Evolutionary conservation across 2,797 vertebrate genomes (phyloP).

Genomic region (Oreonectes daqikongensis): DNA sequence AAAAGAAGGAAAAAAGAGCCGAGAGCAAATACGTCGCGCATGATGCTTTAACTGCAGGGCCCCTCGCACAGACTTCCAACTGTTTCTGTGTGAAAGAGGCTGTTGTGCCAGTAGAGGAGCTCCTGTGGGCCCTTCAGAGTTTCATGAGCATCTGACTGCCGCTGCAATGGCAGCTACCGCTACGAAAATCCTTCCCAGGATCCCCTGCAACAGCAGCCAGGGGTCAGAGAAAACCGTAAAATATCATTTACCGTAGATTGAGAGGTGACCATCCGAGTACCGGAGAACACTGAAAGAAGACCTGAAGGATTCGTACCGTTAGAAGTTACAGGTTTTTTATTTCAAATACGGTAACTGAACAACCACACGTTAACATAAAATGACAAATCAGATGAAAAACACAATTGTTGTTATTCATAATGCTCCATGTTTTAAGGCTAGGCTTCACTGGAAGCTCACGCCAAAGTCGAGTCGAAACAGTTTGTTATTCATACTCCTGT

Average conservation of each 20-base stretch:
- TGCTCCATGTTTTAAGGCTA: constrained; percentile 66
- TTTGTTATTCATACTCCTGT: constrained; percentile 22
- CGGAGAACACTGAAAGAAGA: too few relatives aligned
- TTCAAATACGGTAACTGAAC: constrained; percentile 74
- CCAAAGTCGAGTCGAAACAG: constrained; percentile 11
- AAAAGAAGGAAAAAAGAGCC: constrained; percentile 52
- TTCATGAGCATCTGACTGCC: constrained; percentile 68
- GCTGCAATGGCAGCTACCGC: constrained; percentile 19
- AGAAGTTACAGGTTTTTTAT: constrained; percentile 72
- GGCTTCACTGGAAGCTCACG: constrained; percentile 60
- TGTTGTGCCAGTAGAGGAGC: constrained; percentile 72
- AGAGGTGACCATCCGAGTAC: too few relatives aligned
- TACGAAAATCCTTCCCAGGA: constrained; percentile 46
- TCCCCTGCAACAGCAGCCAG: constrained; percentile 54
- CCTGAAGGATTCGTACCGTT: not conserved
- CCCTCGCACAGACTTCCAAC: constrained; percentile 74
- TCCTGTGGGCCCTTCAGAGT: constrained; percentile 68
- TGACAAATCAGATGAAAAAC: constrained; percentile 64
- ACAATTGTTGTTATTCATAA: constrained; percentile 22
- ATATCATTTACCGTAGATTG: constrained; percentile 64
- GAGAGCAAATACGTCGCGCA: constrained; percentile 70
- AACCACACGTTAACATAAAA: constrained; percentile 66
- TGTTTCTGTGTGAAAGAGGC: constrained; percentile 78
- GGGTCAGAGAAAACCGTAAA: constrained; percentile 69
- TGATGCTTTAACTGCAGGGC: constrained; percentile 73